phyloP scores from a whole-genome alignment of 2,888 invertebrate species.

The Oeneis ivallda region DNA sequence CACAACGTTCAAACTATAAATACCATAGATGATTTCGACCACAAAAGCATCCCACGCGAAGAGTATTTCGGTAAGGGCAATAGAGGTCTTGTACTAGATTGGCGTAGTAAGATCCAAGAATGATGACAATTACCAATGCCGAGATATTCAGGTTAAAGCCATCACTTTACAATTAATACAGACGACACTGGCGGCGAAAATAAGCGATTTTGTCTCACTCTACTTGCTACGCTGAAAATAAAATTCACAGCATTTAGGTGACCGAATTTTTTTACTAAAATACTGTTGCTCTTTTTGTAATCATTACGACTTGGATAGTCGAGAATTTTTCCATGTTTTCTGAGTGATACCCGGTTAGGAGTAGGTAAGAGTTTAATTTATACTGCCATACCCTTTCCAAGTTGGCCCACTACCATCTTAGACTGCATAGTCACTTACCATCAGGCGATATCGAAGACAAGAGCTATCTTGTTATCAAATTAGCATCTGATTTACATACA shows the following conservation, averaged over 20 bases:
- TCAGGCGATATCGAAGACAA: too few species aligned
- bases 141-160: slow-evolving; percentile 10
- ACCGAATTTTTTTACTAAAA: not conserved
- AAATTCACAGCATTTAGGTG: slow-evolving; percentile 1
- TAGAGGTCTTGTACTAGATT: slow-evolving; percentile 25
- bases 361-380: too few species aligned
- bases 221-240: not conserved
- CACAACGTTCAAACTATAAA: slow-evolving; percentile 15
- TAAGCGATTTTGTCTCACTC: not conserved
- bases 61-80: slow-evolving; percentile 55
- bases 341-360: too few species aligned
- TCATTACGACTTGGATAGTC: not conserved
- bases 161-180: slow-evolving; percentile 7
- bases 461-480: too few species aligned
- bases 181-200: not conserved
- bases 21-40: not conserved
- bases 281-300: not conserved
- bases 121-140: slow-evolving; percentile 3
- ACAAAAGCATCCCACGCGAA: slow-evolving; percentile 49
- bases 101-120: slow-evolving; percentile 12
- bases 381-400: too few species aligned
- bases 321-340: not conserved
- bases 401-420: too few species aligned
- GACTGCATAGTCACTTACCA: too few species aligned
- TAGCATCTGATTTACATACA: too few species aligned